Base-by-base conservation (phyloP, 1,140 invertebrate genomes). In the Bombus balteatus region DNA sequence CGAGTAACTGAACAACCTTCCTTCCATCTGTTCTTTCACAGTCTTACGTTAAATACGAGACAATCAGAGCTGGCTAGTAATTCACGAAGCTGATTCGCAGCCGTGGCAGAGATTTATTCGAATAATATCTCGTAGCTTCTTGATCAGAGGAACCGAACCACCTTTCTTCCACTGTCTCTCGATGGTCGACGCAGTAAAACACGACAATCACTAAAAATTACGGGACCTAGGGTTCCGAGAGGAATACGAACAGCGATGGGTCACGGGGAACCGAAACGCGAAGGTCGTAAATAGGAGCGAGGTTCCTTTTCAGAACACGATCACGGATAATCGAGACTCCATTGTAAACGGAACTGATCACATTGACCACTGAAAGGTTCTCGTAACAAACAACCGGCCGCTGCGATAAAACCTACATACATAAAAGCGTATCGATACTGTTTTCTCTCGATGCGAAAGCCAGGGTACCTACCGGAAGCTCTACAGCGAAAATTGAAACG, bases 301-400 rank as follows among this genome's bases (percentile, higher is more conserved):
- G 2, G 22, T 28, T 25, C 34, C 28, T 39, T 39, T 72, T 13
- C 25, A 39, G 12, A 72, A 72, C 70, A 18, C 25, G 70, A 72
- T 39, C 68, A 37, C 68, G 68, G 34, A 70, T 70, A 34, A 70
- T 70, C 68, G 32, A 34, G 68, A 22, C 68, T 41, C 70, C 13
- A 39, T 37, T 70, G 37, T 39, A 72, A 39, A n/a, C 15, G 71
- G 15, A 41, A n/a, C 71, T 73, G 71, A 73, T 73, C 71, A 10
- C 71, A 43, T n/a, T n/a, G 71, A 41, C 28, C 71, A 5, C 28
- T 73, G 71, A 73, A 73, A 73, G 71, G 8, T n/a, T 41, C 71
- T 73, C 37, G 71, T 41, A 18, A 18, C 71, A 43, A n/a, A 72
- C 39, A 72, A n/a, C 15, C 37, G 25, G 28, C 8, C 10, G 28